Conservation (phyloP, 1,140 invertebrate genomes). For the Vollenhovia emeryi region DNA sequence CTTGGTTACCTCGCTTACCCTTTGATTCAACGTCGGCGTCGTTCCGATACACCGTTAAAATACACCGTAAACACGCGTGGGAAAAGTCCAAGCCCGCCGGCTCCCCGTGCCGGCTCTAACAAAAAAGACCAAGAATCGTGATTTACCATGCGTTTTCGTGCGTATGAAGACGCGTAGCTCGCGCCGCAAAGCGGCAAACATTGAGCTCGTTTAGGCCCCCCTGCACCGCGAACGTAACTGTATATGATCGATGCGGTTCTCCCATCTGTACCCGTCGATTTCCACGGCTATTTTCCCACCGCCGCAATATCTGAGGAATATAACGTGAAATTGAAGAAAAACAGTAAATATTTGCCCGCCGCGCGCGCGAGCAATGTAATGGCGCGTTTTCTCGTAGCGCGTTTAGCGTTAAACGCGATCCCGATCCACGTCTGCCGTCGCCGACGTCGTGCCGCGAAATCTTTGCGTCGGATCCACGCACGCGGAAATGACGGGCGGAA, state of each 20-base stretch:
- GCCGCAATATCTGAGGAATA: conserved; percentile 17
- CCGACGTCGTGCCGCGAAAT: background rate
- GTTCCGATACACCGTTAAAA: conserved; percentile 22
- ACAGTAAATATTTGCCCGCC: conserved; percentile 41
- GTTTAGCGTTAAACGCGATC: conserved; percentile 31
- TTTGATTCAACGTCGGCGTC: conserved; percentile 21
- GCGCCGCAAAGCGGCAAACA: conserved; percentile 26
- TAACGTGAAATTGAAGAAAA: conserved; percentile 49
- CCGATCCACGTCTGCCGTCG: background rate
- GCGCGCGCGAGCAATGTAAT: conserved; percentile 4
- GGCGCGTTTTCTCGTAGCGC: conserved; percentile 30
- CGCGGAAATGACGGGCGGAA: background rate
- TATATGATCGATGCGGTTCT: conserved; percentile 35
- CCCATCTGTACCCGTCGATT: background rate
- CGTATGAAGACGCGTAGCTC: background rate
- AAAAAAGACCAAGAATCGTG: background rate
- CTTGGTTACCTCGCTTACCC: conserved; percentile 28
- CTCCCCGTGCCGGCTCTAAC: background rate
- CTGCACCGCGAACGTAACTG: background rate
- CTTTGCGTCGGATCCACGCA: background rate
- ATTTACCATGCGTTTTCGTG: conserved; percentile 12
- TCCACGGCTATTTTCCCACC: conserved; percentile 18
- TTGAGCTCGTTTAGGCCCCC: conserved; percentile 13
- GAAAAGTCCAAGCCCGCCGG: background rate
- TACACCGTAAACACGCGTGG: background rate